Evolutionary conservation across 2,113 vertebrate species (phyloP).

Genomic region (Phalacrocorax carbo): DNA sequence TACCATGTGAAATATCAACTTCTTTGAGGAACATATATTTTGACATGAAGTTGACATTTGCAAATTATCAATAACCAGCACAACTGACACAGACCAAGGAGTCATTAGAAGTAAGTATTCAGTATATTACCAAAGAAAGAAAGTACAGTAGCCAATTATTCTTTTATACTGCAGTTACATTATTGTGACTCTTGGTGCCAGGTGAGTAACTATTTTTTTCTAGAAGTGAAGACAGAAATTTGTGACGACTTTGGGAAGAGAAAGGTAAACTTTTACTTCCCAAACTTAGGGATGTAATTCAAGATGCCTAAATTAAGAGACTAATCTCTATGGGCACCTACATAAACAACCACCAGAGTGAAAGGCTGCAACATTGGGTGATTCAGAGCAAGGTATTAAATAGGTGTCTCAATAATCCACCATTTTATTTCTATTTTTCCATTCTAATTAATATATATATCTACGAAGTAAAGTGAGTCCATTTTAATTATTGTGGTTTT

Average conservation of each 20-base stretch:
- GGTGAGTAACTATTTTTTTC: neutral
- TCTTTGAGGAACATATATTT: neutral
- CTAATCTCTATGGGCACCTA: neutral
- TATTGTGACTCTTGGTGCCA: neutral
- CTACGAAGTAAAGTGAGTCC: neutral
- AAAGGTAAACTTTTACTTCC: neutral
- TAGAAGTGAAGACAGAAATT: neutral
- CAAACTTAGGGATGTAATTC: neutral
- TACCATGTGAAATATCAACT: neutral
- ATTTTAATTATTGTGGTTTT: neutral
- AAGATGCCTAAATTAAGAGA: neutral
- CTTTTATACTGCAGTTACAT: neutral
- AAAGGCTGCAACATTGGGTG: neutral
- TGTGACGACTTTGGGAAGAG: neutral
- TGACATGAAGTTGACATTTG: neutral
- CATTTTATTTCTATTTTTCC: neutral
- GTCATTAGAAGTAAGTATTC: neutral
- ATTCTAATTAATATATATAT: neutral
- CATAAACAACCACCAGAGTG: neutral
- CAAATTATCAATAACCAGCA: neutral
- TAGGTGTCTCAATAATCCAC: neutral
- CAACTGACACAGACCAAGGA: neutral
- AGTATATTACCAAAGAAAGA: neutral
- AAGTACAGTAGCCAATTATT: neutral
- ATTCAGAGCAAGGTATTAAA: neutral